Evolutionary conservation across 2,797 vertebrate genomes (phyloP), one percentile per base, ranked within the genome.

Genomic region (Coracias cyanogaster): DNA sequence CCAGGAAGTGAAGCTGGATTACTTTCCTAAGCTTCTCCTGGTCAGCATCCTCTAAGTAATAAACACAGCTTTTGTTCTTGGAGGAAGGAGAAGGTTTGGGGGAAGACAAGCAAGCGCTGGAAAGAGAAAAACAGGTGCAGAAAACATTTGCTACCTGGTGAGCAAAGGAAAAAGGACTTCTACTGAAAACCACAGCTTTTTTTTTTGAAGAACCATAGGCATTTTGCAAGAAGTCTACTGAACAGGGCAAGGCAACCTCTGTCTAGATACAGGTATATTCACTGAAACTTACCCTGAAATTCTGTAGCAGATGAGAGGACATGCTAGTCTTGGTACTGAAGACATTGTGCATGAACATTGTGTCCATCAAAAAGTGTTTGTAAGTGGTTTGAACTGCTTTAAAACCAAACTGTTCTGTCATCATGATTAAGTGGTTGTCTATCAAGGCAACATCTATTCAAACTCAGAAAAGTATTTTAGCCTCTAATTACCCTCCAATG

Each of bases 401-500:
- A 81, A 86, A 91, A 91, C 72, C 52, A 15, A 89, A 73, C 67
- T 80, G 37, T 83, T 96, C 82, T 92, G 90, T 81, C 82, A 91
- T 88, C 69, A 52, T 48, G 61, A 70, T 52, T 94, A 94, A 95
- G 82, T 86, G 73, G 71, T 52, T 93, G 86, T 93, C 92, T 92
- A 86, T 93, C 94, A 93, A 86, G 90, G 77, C 48, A 88, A 74
- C 39, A 83, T 65, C 85, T 83, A 96, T 88, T 93, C 83, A 93
- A 86, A 96, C 83, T 86, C 77, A 86, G 85, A 10, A 29, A 90
- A 81, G 82, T 80, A 88, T 83, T 93, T 95, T 67, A 94, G 85
- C 93, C 94, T 94, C 52, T 81, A 94, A 95, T 96, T 92, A 93
- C 65, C 77, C 77, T 74, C 61, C 61, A 74, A 94, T 94, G 90